Conservation (phyloP, 2,888 invertebrate species). For the Rhopalosiphum nymphaeae region DNA sequence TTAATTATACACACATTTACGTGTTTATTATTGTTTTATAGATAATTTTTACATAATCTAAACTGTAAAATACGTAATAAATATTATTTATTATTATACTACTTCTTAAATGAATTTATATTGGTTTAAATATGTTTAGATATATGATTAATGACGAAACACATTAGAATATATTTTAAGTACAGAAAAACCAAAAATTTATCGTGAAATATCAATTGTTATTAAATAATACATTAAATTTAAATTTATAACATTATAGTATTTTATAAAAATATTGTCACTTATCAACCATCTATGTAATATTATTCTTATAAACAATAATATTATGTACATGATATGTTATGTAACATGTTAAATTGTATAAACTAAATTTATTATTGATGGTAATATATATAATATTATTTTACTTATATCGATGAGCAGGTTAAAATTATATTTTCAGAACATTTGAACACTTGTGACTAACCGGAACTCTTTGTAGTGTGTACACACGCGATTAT, state of each 20-base stretch:
- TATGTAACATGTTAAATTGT: not conserved
- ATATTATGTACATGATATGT: not conserved
- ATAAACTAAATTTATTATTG: not conserved
- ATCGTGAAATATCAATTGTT: not conserved
- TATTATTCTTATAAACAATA: not conserved
- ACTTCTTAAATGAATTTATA: not conserved
- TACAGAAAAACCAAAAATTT: not conserved
- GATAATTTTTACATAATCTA: not conserved
- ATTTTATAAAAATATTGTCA: not conserved
- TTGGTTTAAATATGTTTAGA: not conserved
- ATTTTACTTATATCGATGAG: not conserved
- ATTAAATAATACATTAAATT: not conserved
- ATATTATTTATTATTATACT: not conserved
- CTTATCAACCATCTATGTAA: not conserved
- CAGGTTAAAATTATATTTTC: not conserved
- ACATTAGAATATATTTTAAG: not conserved
- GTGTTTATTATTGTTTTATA: not conserved
- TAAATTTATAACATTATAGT: not conserved
- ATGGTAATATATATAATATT: not conserved
- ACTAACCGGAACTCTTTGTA: not conserved
- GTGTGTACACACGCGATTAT: not conserved
- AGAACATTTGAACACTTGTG: not conserved
- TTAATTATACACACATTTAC: not conserved
- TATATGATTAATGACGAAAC: not conserved
- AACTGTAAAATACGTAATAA: not conserved